phyloP scores from a whole-genome alignment of 2,888 invertebrate species.

The Stenotaenia linearis region DNA sequence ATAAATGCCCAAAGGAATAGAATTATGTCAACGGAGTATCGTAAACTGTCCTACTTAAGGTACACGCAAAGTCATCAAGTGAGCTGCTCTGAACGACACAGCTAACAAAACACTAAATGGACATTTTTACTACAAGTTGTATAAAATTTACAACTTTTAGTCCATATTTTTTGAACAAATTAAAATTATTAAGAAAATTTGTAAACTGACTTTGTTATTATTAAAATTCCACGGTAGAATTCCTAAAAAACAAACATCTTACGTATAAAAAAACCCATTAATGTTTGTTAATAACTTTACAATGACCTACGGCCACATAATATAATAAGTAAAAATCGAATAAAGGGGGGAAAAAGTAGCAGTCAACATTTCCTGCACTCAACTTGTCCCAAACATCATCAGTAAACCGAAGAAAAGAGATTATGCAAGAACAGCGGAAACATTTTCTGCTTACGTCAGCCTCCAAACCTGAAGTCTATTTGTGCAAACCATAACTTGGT shows the following conservation, averaged over 20 bases:
- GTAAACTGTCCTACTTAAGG: neutral
- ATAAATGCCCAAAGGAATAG: neutral
- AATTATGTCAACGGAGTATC: neutral
- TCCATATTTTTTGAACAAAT: too few species aligned
- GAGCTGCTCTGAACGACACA: too few species aligned
- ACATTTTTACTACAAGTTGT: neutral
- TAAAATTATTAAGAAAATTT: too few species aligned
- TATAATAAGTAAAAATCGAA: neutral
- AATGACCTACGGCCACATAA: neutral
- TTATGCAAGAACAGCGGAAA: neutral
- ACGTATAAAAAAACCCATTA: neutral
- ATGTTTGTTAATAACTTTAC: neutral
- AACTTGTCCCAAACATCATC: neutral
- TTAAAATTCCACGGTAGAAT: too few species aligned
- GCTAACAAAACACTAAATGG: neutral
- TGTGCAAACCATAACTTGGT: slow-evolving; percentile 8
- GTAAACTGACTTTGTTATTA: too few species aligned
- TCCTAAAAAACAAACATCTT: too few species aligned
- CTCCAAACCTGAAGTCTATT: neutral
- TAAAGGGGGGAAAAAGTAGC: neutral
- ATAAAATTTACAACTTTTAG: neutral
- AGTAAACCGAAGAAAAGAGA: neutral
- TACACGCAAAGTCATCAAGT: neutral
- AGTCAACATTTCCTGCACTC: neutral
- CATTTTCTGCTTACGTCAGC: neutral